These are phyloP conservation scores for Zaprionus ghesquierei DNA, from an alignment of 1,140 invertebrate species.

Conservation along the genomic window DNA sequence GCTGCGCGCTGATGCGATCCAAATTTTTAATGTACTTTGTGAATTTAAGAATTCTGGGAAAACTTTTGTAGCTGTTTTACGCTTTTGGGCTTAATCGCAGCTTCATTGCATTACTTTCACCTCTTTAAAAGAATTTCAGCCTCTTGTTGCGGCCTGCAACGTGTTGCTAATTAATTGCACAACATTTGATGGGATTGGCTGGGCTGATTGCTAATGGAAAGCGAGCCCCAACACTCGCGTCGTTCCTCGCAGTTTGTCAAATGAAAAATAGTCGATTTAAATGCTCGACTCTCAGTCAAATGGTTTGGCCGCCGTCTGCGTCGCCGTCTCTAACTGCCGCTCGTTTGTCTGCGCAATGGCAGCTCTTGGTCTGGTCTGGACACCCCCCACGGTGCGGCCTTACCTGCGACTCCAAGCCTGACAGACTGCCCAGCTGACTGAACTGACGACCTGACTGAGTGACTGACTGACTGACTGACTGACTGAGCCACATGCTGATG, in stretches of 20 bases:
- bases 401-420: no score
- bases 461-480: background rate
- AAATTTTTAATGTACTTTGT: constrained; percentile 13
- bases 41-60: background rate
- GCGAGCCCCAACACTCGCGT: background rate
- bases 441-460: background rate
- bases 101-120: constrained; percentile 33
- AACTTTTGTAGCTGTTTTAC: background rate
- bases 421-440: background rate
- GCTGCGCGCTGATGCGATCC: background rate
- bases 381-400: no score
- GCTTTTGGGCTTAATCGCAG: background rate
- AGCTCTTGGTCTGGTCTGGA: constrained; percentile 21
- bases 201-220: constrained; percentile 45
- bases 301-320: background rate
- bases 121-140: constrained; percentile 35
- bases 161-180: constrained; percentile 61
- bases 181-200: constrained; percentile 57
- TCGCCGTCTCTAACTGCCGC: constrained; percentile 43
- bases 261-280: constrained; percentile 70
- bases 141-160: background rate
- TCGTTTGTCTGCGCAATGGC: constrained; percentile 63
- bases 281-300: constrained; percentile 29
- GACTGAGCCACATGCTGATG: constrained; percentile 65
- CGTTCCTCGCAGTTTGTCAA: constrained; percentile 44